Evolutionary conservation across 2,113 vertebrate species (phyloP).

Genomic region (Dolichotis patagonum): DNA sequence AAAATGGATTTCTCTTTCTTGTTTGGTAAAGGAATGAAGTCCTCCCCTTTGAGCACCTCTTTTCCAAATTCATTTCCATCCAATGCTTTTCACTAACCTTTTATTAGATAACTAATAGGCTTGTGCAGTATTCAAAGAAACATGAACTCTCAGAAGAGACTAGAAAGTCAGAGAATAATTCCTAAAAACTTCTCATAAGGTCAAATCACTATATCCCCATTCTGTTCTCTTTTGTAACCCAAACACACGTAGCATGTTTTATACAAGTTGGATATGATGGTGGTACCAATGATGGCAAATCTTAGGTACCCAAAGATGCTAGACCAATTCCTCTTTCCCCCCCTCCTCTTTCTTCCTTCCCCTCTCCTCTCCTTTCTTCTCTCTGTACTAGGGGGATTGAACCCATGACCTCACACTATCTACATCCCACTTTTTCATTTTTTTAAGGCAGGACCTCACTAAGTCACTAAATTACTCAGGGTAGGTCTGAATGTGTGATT

Average conservation of each 20-base stretch:
- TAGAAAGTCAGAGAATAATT: conserved; percentile 1
- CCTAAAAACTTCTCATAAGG: neutral
- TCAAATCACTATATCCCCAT: neutral
- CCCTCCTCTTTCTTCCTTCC: neutral
- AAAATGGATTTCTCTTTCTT: neutral
- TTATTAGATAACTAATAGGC: neutral
- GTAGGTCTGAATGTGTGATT: neutral
- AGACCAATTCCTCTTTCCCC: neutral
- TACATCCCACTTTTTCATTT: neutral
- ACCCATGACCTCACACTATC: neutral
- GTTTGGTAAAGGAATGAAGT: neutral
- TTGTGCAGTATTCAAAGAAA: neutral
- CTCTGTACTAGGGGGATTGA: neutral
- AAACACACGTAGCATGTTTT: neutral
- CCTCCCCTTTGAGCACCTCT: neutral
- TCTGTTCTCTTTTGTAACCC: neutral
- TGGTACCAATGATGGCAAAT: neutral
- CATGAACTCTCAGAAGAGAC: neutral
- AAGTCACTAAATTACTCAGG: neutral
- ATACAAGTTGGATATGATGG: neutral
- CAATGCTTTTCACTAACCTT: neutral
- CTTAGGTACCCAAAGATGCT: neutral
- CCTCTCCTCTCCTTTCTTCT: neutral
- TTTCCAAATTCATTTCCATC: neutral
- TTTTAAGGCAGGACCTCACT: neutral